phyloP scores from a whole-genome alignment of 2,797 vertebrate genomes.

The Ptychadena robeensis region DNA sequence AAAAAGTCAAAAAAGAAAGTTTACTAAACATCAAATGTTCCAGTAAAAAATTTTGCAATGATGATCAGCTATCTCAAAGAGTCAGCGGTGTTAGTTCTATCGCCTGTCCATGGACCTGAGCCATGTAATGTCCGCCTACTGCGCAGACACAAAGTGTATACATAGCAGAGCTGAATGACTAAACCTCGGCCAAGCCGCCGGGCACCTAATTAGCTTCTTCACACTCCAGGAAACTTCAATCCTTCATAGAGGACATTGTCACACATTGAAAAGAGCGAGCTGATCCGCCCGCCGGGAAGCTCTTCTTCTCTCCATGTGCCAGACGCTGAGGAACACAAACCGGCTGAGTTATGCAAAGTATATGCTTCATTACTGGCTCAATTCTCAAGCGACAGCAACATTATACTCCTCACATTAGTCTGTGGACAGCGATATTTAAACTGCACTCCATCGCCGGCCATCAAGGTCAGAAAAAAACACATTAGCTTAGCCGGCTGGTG shows the following conservation, averaged over 20 bases:
- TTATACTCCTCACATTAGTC: not conserved
- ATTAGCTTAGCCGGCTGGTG: not conserved
- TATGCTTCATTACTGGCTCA: constrained; percentile 18
- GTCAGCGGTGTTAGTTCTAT: not conserved
- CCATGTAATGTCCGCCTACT: not conserved
- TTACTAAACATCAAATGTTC: no score
- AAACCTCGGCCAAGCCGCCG: constrained; percentile 39
- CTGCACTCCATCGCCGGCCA: not conserved
- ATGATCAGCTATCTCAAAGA: not conserved
- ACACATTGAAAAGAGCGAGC: constrained; percentile 27
- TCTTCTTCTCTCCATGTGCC: constrained; percentile 3
- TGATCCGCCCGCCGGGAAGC: constrained; percentile 29
- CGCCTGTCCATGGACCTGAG: not conserved
- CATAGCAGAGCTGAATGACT: constrained; percentile 6
- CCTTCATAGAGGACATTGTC: constrained; percentile 37
- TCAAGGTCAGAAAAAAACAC: constrained; percentile 14
- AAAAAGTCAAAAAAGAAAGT: no score
- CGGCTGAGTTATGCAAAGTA: constrained; percentile 24
- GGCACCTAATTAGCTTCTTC: constrained; percentile 53
- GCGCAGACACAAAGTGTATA: constrained; percentile 8
- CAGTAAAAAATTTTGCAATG: no score
- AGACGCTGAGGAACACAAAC: not conserved
- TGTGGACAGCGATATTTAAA: not conserved
- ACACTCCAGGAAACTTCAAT: constrained; percentile 31
- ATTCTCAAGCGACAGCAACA: not conserved